Percentiles rank a stretch among this genome's conserved stretches.
phyloP scores from a whole-genome alignment of 2,888 invertebrate genomes.

The Drosophila kambysellisi region DNA sequence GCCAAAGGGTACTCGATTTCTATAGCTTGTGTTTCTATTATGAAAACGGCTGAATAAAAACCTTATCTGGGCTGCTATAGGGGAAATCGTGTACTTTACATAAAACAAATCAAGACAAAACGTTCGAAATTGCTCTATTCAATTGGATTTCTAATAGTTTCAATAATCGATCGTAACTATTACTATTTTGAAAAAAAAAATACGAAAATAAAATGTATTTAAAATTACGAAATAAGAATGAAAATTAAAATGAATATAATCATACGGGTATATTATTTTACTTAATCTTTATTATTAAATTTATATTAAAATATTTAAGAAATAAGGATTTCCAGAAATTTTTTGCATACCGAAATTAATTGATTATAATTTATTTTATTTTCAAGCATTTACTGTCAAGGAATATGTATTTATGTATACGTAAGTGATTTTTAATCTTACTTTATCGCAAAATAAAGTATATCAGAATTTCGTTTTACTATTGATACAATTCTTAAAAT shows the following conservation, averaged over 20 bases:
- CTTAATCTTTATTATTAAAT: not conserved
- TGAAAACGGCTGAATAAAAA: slow-evolving; percentile 11
- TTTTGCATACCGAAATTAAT: not conserved
- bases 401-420: not conserved
- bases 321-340: not conserved
- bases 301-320: not conserved
- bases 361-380: not conserved
- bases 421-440: not conserved
- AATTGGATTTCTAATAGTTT: not conserved
- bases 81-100: slow-evolving; percentile 35
- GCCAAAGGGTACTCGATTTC: slow-evolving; percentile 41
- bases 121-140: slow-evolving; percentile 13
- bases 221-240: not conserved
- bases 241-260: not conserved
- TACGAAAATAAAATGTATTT: not conserved
- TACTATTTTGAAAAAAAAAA: not conserved
- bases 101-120: slow-evolving; percentile 17
- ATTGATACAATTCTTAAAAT: not conserved
- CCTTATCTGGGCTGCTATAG: slow-evolving; percentile 6
- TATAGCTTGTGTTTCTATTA: slow-evolving; percentile 40
- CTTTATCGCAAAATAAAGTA: not conserved
- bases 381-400: not conserved
- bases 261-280: not conserved
- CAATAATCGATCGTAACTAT: not conserved
- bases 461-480: not conserved